phyloP scores from a whole-genome alignment of 2,113 vertebrate species.

The Sterna hirundo region DNA sequence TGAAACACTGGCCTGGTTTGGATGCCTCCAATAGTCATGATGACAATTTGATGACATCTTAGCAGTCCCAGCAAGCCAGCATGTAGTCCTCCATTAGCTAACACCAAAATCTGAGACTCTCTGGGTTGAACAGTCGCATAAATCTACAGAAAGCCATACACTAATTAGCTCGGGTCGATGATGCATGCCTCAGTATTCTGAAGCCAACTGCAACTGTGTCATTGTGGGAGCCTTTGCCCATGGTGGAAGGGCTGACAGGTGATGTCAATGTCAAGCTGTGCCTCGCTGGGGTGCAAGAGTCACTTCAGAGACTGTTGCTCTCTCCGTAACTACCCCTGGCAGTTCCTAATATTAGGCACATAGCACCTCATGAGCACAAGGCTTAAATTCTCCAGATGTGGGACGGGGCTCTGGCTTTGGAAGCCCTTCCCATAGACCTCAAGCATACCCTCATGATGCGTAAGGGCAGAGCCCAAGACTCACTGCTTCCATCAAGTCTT shows the following conservation, averaged over 20 bases:
- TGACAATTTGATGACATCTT: neutral
- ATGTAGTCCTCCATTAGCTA: neutral
- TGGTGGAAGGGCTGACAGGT: neutral
- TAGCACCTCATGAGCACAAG: neutral
- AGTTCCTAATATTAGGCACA: neutral
- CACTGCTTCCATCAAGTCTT: neutral
- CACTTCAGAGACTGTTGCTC: neutral
- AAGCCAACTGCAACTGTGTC: fast-evolving
- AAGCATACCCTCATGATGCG: fast-evolving
- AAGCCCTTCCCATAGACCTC: neutral
- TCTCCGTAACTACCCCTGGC: neutral
- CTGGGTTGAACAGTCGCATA: neutral
- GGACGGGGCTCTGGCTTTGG: neutral
- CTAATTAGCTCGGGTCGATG: neutral
- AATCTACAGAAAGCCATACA: neutral
- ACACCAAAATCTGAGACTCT: neutral
- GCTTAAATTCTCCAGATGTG: neutral
- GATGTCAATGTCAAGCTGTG: neutral
- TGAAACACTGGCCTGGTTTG: neutral
- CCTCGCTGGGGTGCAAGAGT: neutral
- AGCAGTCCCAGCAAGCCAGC: neutral
- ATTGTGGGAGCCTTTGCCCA: fast-evolving
- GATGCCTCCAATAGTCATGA: neutral
- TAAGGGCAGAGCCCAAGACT: neutral
- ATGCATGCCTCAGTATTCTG: neutral